Base-by-base conservation (phyloP, 1,140 invertebrate species). In the Caenorhabditis inopinata region DNA sequence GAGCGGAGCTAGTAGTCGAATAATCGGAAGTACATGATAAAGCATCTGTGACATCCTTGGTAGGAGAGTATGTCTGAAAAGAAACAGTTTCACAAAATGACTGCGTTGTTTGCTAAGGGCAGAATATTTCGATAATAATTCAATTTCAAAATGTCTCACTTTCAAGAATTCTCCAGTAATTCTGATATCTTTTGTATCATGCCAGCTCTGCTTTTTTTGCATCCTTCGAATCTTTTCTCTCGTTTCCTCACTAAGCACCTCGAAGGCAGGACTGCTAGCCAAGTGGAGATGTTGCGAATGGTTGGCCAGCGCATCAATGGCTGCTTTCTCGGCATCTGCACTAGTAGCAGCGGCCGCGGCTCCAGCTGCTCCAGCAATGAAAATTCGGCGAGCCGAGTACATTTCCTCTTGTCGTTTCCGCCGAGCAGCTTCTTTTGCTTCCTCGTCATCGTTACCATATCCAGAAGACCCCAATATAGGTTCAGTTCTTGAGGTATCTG, bases 221-320 rank as follows among this genome's bases (percentile, higher is more conserved):
- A 84, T 84, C 45, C 75, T 76, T 53, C 83, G 68, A 46, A 84
- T 84, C 42, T 84, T 84, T 38, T 81, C 83, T 21, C 83, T 53
- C 6, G 83, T 84, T 45, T 84, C 83, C 35, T 76, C 81, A 32
- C 58, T 75, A 21, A 84, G 79, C 12, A 84, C 83, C 58, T 84
- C 83, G 23, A 84, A 53, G 11, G 83, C 82, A 11, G 83, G 82
- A 73, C 48, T 82, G 16, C 74, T 51, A 14, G 82, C 79, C 47
- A 68, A 42, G 46, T 84, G 75, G 27, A 84, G 74, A 73, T 84
- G 82, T 74, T 81, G 82, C 5, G 82, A 78, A 42, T 84, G 83
- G 76, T 77, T 83, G 1, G 79, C 79, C 42, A 84, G 48, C 14
- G 82, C 82, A 75, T 84, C 83, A 14, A 81, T 49, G 25, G 78